Evolutionary conservation across 2,888 invertebrate species (phyloP).

Genomic region (Geotrupes spiniger): DNA sequence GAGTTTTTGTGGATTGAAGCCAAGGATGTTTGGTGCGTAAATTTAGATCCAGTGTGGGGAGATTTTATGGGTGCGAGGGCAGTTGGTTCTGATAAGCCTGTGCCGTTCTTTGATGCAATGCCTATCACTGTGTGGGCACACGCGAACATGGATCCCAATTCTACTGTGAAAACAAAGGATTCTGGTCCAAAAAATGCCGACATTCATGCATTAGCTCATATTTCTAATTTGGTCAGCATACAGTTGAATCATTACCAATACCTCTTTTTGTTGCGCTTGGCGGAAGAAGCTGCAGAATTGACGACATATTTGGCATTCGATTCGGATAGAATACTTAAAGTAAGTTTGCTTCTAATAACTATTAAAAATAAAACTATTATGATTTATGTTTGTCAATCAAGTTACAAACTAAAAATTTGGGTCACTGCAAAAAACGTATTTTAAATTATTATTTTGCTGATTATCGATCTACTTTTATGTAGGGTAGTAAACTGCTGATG

Average conservation of each 20-base stretch:
- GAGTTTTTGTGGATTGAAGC: constrained; percentile 74
- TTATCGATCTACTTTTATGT: too few species aligned
- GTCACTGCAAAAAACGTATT: too few species aligned
- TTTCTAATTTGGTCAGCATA: constrained; percentile 79
- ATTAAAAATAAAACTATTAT: too few species aligned
- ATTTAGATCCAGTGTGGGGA: constrained; percentile 88
- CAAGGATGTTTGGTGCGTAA: constrained; percentile 85
- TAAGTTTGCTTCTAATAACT: constrained; percentile 40
- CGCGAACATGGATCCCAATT: constrained; percentile 49
- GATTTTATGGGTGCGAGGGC: constrained; percentile 86
- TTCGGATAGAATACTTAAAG: constrained; percentile 66
- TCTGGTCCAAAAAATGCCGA: constrained; percentile 55
- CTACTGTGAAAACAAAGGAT: constrained; percentile 36
- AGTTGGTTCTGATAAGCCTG: constrained; percentile 67
- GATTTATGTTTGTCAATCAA: too few species aligned
- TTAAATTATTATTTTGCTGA: too few species aligned
- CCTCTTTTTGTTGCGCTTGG: constrained; percentile 79
- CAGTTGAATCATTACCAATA: constrained; percentile 94
- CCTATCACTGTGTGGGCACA: constrained; percentile 85
- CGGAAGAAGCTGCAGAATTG: constrained; percentile 78
- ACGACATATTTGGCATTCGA: constrained; percentile 77
- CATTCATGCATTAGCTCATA: constrained; percentile 77
- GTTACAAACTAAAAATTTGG: too few species aligned
- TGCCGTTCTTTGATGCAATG: constrained; percentile 81
- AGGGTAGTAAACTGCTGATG: too few species aligned